Conservation (phyloP, 1,140 invertebrate species). For the Bicyclus anynana region DNA sequence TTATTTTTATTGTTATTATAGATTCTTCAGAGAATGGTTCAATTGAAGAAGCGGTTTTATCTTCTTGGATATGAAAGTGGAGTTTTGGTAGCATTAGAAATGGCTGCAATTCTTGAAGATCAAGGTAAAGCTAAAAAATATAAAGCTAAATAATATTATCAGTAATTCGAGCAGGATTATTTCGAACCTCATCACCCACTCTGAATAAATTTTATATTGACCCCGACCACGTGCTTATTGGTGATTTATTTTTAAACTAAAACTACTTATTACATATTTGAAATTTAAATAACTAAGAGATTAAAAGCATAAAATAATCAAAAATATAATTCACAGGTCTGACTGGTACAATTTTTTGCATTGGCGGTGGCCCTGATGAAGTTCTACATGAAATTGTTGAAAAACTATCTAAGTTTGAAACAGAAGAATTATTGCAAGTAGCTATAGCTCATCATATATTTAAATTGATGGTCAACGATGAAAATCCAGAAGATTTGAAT, state of each 20-base stretch:
- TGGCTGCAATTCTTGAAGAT: constrained; percentile 48
- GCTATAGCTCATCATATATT: constrained; percentile 40
- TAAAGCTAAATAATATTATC: too few species aligned
- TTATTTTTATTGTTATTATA: constrained; percentile 21
- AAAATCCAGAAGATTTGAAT: neutral
- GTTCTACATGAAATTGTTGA: constrained; percentile 31
- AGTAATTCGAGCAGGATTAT: too few species aligned
- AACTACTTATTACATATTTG: too few species aligned
- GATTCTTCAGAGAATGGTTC: constrained; percentile 12
- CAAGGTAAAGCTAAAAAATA: constrained; percentile 18
- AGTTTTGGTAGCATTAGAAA: constrained; percentile 44
- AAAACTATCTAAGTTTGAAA: constrained; percentile 29
- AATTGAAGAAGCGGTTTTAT: constrained; percentile 30
- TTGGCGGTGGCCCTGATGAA: constrained; percentile 42
- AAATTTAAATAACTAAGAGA: neutral
- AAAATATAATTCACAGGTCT: constrained; percentile 35
- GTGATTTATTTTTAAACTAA: too few species aligned
- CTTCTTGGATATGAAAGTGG: constrained; percentile 25
- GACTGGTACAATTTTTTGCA: constrained; percentile 47
- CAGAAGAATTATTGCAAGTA: constrained; percentile 36
- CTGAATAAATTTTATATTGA: too few species aligned
- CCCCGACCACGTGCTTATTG: too few species aligned
- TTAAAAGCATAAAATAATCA: too few species aligned
- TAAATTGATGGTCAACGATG: constrained; percentile 28
- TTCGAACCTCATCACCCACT: too few species aligned